Conservation (phyloP, 2,888 invertebrate genomes). For the Choreutis nemorana region DNA sequence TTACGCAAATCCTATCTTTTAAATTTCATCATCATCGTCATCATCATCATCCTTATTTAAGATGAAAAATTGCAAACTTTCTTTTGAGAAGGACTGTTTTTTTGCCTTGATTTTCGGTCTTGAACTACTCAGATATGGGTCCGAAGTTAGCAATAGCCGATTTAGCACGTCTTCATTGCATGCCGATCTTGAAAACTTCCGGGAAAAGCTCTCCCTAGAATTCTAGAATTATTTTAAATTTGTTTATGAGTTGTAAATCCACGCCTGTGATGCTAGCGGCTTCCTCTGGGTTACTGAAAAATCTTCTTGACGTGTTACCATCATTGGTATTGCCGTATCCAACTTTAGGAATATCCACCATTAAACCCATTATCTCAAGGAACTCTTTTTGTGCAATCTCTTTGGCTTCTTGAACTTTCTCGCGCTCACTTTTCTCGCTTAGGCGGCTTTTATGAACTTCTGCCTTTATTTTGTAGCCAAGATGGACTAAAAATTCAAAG, state of each 20-base stretch:
- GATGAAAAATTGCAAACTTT: not conserved
- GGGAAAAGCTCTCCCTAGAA: too few species aligned
- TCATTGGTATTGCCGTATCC: slow-evolving; percentile 2
- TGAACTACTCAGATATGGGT: slow-evolving; percentile 4
- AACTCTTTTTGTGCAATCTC: slow-evolving; percentile 8
- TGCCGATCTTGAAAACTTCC: slow-evolving; percentile 14
- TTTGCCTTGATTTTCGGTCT: not conserved
- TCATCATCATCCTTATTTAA: not conserved
- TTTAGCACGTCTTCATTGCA: slow-evolving; percentile 12
- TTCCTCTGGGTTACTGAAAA: slow-evolving; percentile 16
- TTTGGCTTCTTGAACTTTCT: slow-evolving; percentile 8
- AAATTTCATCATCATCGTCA: not conserved
- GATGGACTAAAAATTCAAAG: slow-evolving; percentile 12
- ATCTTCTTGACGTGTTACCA: slow-evolving; percentile 17
- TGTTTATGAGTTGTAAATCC: slow-evolving; percentile 12
- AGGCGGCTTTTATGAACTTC: slow-evolving; percentile 20
- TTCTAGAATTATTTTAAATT: slow-evolving; percentile 18
- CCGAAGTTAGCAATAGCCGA: slow-evolving; percentile 12
- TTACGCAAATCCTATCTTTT: too few species aligned
- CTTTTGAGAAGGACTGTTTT: not conserved
- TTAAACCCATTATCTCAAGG: slow-evolving; percentile 13
- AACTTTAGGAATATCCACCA: slow-evolving; percentile 18
- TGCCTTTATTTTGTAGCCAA: slow-evolving; percentile 12
- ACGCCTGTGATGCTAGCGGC: slow-evolving; percentile 18
- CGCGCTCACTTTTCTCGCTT: slow-evolving; percentile 9